phyloP scores from a whole-genome alignment of 2,797 vertebrate species.

The Coendou prehensilis region DNA sequence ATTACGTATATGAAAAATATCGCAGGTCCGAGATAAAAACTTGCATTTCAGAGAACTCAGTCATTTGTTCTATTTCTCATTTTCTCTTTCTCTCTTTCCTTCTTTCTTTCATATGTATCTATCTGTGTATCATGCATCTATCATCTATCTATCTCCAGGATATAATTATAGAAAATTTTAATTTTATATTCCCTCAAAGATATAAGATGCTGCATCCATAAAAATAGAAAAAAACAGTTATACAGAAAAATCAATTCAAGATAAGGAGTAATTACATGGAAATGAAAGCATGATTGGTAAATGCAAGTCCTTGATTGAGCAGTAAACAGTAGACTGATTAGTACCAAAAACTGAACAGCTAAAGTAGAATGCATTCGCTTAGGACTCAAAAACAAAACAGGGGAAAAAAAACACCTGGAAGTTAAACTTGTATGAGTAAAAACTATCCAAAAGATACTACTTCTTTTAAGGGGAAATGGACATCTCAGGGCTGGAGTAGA shows the following conservation, averaged over 20 bases:
- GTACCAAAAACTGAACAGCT: slow-evolving; percentile 64
- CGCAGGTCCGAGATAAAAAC: background rate
- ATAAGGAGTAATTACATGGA: slow-evolving; percentile 80
- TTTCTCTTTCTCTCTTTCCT: background rate
- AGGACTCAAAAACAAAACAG: background rate
- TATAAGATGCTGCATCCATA: slow-evolving; percentile 58
- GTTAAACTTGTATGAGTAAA: background rate
- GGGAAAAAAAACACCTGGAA: background rate
- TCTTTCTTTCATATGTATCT: background rate
- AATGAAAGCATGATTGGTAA: slow-evolving; percentile 80
- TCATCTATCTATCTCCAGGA: background rate
- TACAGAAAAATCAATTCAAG: slow-evolving; percentile 70
- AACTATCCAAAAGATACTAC: background rate
- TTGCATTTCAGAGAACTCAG: slow-evolving; percentile 8
- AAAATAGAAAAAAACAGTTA: slow-evolving; percentile 75
- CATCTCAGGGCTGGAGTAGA: background rate
- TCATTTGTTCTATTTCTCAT: background rate
- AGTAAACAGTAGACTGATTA: slow-evolving; percentile 81
- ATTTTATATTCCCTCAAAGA: slow-evolving; percentile 59
- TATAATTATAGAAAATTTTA: slow-evolving; percentile 47
- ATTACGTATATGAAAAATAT: slow-evolving; percentile 1
- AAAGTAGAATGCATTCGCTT: slow-evolving; percentile 4
- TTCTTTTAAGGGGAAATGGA: background rate
- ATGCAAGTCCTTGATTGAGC: slow-evolving; percentile 77
- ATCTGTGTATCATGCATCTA: background rate